Conservation (phyloP, 2,888 invertebrate genomes). For the Ochropacha duplaris region DNA sequence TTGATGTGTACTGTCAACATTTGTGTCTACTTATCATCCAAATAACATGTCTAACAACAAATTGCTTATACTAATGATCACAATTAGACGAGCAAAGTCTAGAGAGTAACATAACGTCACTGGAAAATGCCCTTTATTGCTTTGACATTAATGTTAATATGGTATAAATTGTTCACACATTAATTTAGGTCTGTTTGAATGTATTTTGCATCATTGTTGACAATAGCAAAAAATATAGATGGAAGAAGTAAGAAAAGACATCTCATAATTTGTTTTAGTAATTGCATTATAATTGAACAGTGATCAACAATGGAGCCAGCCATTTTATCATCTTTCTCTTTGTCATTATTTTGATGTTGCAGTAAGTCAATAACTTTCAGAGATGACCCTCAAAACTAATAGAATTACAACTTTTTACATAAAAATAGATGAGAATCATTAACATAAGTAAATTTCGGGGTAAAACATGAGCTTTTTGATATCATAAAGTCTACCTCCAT, state of each 20-base stretch:
- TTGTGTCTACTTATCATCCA: not conserved
- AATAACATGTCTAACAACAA: not conserved
- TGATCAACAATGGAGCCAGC: not conserved
- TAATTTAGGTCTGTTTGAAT: not conserved
- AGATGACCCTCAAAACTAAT: too few relatives aligned
- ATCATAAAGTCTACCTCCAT: too few relatives aligned
- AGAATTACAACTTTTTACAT: too few relatives aligned
- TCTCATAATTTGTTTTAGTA: too few relatives aligned
- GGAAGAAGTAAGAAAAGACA: too few relatives aligned
- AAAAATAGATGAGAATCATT: too few relatives aligned
- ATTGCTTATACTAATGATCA: constrained; percentile 16
- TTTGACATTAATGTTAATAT: constrained; percentile 9
- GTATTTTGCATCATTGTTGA: not conserved
- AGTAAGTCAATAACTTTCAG: too few relatives aligned
- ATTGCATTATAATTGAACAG: not conserved
- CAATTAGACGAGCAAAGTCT: constrained; percentile 21
- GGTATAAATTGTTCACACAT: not conserved
- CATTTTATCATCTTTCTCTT: too few relatives aligned
- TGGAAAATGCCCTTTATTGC: constrained; percentile 11
- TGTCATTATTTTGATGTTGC: too few relatives aligned
- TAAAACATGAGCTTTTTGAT: too few relatives aligned
- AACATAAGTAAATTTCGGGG: too few relatives aligned
- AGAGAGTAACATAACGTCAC: constrained; percentile 20
- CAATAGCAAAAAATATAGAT: not conserved
- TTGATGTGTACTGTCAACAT: not conserved